Conservation (phyloP, 2,797 vertebrate species). For the Danio kyathit region DNA sequence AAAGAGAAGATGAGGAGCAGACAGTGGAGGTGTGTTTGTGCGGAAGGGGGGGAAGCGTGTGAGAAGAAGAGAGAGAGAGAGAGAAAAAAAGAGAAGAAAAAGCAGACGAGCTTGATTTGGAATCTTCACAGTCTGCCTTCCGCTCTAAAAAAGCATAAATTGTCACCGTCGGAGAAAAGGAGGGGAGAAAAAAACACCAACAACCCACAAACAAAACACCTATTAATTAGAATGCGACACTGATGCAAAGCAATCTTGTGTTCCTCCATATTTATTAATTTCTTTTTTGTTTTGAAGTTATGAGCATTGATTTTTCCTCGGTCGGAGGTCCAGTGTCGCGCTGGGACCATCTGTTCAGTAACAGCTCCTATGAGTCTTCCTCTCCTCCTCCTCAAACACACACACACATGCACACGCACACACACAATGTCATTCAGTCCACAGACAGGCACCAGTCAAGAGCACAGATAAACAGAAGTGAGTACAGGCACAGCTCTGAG, state of each 20-base stretch:
- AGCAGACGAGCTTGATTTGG: slow-evolving; percentile 61
- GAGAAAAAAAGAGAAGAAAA: slow-evolving; percentile 25
- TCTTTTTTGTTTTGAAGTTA: slow-evolving; percentile 83
- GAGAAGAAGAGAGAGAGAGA: slow-evolving; percentile 27
- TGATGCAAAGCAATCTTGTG: slow-evolving; percentile 80
- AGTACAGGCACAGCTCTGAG: slow-evolving; percentile 6
- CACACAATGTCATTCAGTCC: slow-evolving; percentile 50
- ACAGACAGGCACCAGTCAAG: slow-evolving; percentile 56
- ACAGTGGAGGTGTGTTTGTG: slow-evolving; percentile 38
- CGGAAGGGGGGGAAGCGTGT: slow-evolving; percentile 30
- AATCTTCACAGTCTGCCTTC: slow-evolving; percentile 66
- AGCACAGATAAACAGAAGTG: slow-evolving; percentile 50
- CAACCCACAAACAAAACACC: slow-evolving; percentile 77
- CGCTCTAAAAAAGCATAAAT: slow-evolving; percentile 69
- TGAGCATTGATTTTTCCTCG: slow-evolving; percentile 86
- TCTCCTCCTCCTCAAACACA: slow-evolving; percentile 71
- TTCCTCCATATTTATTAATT: slow-evolving; percentile 84
- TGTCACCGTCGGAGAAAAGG: slow-evolving; percentile 66
- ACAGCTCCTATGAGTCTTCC: slow-evolving; percentile 68
- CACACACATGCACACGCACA: slow-evolving; percentile 47
- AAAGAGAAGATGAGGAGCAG: slow-evolving; percentile 35
- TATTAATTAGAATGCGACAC: slow-evolving; percentile 82
- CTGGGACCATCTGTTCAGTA: slow-evolving; percentile 83
- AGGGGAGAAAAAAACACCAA: slow-evolving; percentile 67
- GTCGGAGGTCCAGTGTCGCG: slow-evolving; percentile 81